These are phyloP conservation scores for Meleagris gallopavo DNA, from an alignment of 2,113 vertebrate genomes.

Conservation along the genomic window DNA sequence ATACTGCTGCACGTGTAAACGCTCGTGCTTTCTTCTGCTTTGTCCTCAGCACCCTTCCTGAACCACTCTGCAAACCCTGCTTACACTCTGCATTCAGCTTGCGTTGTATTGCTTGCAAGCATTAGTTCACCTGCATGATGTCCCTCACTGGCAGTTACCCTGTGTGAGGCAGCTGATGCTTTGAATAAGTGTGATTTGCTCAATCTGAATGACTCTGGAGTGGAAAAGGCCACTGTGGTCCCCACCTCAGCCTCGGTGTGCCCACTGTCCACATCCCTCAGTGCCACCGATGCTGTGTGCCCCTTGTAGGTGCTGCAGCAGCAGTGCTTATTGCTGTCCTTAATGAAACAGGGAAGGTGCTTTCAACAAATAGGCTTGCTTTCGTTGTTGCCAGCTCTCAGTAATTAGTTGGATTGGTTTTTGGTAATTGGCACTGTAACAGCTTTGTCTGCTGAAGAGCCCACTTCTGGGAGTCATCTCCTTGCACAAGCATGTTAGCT, in stretches of 20 bases:
- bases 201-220: not conserved
- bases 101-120: not conserved
- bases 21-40: not conserved
- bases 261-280: no score
- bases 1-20: rapidly evolving
- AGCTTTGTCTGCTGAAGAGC: not conserved
- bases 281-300: no score
- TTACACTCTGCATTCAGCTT: rapidly evolving
- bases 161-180: rapidly evolving
- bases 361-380: not conserved
- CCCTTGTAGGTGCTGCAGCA: not conserved
- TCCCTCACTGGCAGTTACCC: not conserved
- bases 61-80: not conserved
- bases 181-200: not conserved
- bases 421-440: no score
- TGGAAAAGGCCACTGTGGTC: not conserved
- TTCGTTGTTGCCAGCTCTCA: not conserved
- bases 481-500: not conserved
- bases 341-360: not conserved
- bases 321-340: not conserved
- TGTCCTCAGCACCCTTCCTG: not conserved
- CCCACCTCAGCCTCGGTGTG: no score
- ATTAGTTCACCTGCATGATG: not conserved
- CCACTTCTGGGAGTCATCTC: not conserved
- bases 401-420: not conserved